Conservation (phyloP, 2,797 vertebrate genomes). For the Premnoplex brunnescens region DNA sequence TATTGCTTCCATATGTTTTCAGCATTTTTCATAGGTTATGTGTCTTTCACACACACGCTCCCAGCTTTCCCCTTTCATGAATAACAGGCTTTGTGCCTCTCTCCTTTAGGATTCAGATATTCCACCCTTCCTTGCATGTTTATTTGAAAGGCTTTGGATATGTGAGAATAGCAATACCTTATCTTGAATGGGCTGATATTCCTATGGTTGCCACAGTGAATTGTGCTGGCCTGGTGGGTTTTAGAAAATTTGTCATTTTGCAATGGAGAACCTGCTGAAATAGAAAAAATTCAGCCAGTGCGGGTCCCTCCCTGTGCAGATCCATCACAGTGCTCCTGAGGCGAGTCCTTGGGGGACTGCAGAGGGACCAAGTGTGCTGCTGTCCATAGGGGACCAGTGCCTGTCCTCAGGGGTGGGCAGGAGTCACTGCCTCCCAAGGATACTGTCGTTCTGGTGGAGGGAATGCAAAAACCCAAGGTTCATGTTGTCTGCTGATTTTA, state of each 20-base stretch:
- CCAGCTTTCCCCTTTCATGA: slow-evolving; percentile 57
- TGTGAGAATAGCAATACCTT: neutral
- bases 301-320: rapidly evolving
- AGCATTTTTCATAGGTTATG: slow-evolving; percentile 67
- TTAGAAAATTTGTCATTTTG: neutral
- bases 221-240: neutral
- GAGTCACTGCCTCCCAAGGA: neutral
- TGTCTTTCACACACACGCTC: slow-evolving; percentile 20
- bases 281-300: neutral
- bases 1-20: slow-evolving; percentile 68
- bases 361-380: neutral
- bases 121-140: neutral
- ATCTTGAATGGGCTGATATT: neutral
- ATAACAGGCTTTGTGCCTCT: slow-evolving; percentile 59
- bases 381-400: neutral
- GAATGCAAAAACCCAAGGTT: neutral
- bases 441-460: neutral
- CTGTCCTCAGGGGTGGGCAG: neutral
- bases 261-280: neutral
- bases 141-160: slow-evolving; percentile 37
- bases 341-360: neutral
- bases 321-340: neutral
- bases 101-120: slow-evolving; percentile 44
- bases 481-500: neutral
- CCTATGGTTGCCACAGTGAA: rapidly evolving